Percentiles rank a stretch among this genome's conserved stretches.
These are phyloP conservation scores for Amphipyra tragopoginis DNA, from an alignment of 2,888 invertebrate genomes.

Conservation along the genomic window DNA sequence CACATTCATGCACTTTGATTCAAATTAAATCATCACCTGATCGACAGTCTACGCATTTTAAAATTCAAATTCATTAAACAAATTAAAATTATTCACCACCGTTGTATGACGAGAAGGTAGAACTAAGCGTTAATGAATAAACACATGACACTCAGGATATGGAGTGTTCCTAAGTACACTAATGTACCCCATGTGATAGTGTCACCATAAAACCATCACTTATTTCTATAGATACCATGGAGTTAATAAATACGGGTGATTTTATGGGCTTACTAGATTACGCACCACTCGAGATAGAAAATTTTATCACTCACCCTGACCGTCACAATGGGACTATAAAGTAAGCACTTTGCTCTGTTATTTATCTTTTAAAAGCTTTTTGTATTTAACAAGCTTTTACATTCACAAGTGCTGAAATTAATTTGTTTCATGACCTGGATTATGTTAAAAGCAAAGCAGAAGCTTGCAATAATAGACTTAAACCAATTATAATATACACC, in stretches of 20 bases:
- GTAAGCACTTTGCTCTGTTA: slow-evolving; percentile 33
- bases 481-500: no score
- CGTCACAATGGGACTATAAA: slow-evolving; percentile 20
- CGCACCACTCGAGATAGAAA: slow-evolving; percentile 37
- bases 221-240: slow-evolving; percentile 24
- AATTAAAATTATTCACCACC: slow-evolving; percentile 33
- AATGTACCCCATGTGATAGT: slow-evolving; percentile 26
- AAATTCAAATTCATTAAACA: slow-evolving; percentile 56
- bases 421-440: slow-evolving; percentile 10
- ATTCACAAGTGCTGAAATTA: slow-evolving; percentile 8
- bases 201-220: slow-evolving; percentile 30
- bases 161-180: slow-evolving; percentile 24
- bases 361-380: slow-evolving; percentile 61
- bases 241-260: slow-evolving; percentile 32
- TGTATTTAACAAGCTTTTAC: slow-evolving; percentile 31
- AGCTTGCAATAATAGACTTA: not conserved
- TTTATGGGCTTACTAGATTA: slow-evolving; percentile 27
- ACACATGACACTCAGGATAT: slow-evolving; percentile 23
- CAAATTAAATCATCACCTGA: slow-evolving; percentile 49
- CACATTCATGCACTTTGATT: slow-evolving; percentile 25
- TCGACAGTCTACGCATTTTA: slow-evolving; percentile 55
- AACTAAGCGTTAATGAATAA: slow-evolving; percentile 40
- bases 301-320: slow-evolving; percentile 35
- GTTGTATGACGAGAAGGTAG: slow-evolving; percentile 30
- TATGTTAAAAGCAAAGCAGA: not conserved